phyloP scores from a whole-genome alignment of 1,140 invertebrate genomes.

The Mamestra configurata region DNA sequence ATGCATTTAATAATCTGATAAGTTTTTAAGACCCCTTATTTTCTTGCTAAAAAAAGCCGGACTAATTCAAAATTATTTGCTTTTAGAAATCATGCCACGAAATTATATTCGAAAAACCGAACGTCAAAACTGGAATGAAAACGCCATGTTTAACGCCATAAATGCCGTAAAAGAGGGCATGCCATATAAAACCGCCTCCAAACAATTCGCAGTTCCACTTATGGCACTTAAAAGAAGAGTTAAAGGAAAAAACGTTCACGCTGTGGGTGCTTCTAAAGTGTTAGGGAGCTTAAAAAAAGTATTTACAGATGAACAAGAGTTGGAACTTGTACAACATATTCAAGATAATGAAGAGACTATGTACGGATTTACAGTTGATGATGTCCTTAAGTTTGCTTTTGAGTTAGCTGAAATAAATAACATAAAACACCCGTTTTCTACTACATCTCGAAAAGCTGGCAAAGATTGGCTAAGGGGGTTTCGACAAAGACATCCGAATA shows the following conservation, averaged over 20 bases:
- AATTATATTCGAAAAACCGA: conserved; percentile 18
- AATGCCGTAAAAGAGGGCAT: conserved; percentile 45
- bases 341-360: conserved; percentile 19
- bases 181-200: conserved; percentile 44
- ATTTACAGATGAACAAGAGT: conserved; percentile 8
- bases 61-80: too few species aligned
- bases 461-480: conserved; percentile 66
- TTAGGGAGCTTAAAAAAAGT: conserved; percentile 29
- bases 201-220: conserved; percentile 27
- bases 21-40: too few species aligned
- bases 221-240: conserved; percentile 50
- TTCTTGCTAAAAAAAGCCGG: too few species aligned
- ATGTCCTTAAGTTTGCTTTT: conserved; percentile 8
- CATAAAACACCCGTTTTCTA: conserved; percentile 62
- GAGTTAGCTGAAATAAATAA: conserved; percentile 56
- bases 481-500: conserved; percentile 60
- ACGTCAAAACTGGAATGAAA: conserved; percentile 4
- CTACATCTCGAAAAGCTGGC: conserved; percentile 57
- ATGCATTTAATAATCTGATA: too few species aligned
- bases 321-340: conserved; percentile 28
- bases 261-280: conserved; percentile 23
- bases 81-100: conserved; percentile 13
- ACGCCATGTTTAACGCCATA: conserved; percentile 3
- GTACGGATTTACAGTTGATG: conserved; percentile 13
- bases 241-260: conserved; percentile 46